Evolutionary conservation across 2,113 vertebrate genomes (phyloP), one percentile per base, ranked within the genome.

Genomic region (Epinephelus moara): DNA sequence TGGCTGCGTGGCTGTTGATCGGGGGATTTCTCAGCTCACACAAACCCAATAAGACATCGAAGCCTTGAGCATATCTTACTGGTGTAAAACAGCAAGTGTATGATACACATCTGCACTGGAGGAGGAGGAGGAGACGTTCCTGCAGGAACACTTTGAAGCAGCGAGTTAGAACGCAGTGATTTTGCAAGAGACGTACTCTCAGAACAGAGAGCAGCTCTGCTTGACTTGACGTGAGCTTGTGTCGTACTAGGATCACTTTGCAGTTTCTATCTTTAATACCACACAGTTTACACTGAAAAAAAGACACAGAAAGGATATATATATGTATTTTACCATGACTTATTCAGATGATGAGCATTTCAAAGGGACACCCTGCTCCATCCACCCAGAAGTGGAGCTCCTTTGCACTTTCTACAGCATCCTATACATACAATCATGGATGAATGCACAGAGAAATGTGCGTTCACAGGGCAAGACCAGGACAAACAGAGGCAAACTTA

Each of bases 291-390:
- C 49, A 47, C 18, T 13, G 17, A 8, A 42, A 55, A 75, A 9
- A 52, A 71, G 19, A 50, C 0, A 42, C 6, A 56, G 18, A 60
- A 17, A 49, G 61, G 75, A 81, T 74, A 72, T 68, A 59, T 68
- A 62, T 68, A 71, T 74, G 53, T 55, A 57, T 89, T 75, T 84
- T 80, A 47, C 15, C 72, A 94, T 94, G 80, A 90, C 85, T 94
- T 92, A 93, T 93, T 94, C 73, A 92, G 75, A 57, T 85, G 78
- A 70, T 87, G 84, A 62, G 75, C 63, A 23, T 92, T 89, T 90
- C 81, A 87, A 81, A 81, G 50, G 66, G 74, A 72, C 23, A 84
- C 76, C 70, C 57, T 55, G 59, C 71, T 69, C 70, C 66, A 50
- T 84, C 78, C 78, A 74, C 42, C 27, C 42, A 14, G 18, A 53